Conservation (phyloP, 1,140 invertebrate genomes). For the Papilio xuthus region DNA sequence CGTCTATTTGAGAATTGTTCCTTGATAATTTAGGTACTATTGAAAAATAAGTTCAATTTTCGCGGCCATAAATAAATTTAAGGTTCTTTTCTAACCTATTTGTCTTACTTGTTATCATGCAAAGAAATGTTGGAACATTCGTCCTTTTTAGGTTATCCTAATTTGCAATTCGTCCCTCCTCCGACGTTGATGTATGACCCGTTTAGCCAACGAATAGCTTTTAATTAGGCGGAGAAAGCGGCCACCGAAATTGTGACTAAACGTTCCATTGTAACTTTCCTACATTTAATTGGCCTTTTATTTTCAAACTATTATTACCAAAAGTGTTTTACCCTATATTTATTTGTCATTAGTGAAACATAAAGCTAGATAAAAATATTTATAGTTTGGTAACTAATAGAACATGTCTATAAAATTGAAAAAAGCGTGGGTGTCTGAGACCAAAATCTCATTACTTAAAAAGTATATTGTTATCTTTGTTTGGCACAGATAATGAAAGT, state of each 20-base stretch:
- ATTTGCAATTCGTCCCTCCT: slow-evolving; percentile 53
- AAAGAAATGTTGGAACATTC: slow-evolving; percentile 51
- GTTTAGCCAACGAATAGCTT: slow-evolving; percentile 37
- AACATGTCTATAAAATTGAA: too few relatives aligned
- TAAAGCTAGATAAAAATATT: too few relatives aligned
- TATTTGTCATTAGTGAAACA: background rate
- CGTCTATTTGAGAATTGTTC: too few relatives aligned
- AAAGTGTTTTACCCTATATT: background rate
- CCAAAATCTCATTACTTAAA: too few relatives aligned
- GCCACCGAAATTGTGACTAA: slow-evolving; percentile 10
- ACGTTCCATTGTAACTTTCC: slow-evolving; percentile 16
- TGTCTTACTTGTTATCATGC: slow-evolving; percentile 58
- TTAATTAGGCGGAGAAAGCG: slow-evolving; percentile 25
- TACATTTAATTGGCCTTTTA: background rate
- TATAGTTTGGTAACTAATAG: background rate
- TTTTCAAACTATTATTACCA: background rate
- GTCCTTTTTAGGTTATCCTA: slow-evolving; percentile 57
- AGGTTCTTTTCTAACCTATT: slow-evolving; percentile 45
- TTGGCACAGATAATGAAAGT: too few relatives aligned
- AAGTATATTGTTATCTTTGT: too few relatives aligned
- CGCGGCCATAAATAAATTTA: background rate
- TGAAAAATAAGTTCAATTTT: background rate
- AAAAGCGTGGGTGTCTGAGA: too few relatives aligned
- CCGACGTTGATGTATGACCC: slow-evolving; percentile 60
- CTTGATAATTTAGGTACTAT: background rate